Evolutionary conservation across 2,797 vertebrate species (phyloP), one percentile per base, ranked within the genome.

Genomic region (Brachyalestes nurse): DNA sequence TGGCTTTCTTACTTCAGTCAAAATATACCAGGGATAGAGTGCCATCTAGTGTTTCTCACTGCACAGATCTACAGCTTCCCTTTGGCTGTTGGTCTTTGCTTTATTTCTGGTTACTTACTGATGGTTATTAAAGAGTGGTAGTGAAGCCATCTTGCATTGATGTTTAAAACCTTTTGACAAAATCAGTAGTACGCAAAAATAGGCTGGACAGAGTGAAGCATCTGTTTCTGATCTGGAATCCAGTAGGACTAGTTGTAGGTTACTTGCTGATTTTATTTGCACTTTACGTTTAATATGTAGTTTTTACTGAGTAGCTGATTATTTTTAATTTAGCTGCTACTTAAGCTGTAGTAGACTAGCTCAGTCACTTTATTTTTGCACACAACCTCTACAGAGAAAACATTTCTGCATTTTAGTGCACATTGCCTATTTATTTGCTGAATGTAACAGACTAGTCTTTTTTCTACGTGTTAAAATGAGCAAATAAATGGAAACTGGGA

Each of bases 21-120:
- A 62, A 57, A 67, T 57, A 23, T n/a, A 69, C 28, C 47, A 66
- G 87, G 75, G 82, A 38, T 85, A 73, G 73, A 88, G 86, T 87
- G 88, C 91, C 93, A 88, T 89, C 94, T 92, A 87, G 87, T 90
- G 94, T 87, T 25, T 25, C 8, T 62, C 21, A 9, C 47, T 3
- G 2, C 0, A 49, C n/a, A n/a, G 2, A 2, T 42, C 49, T 34
- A 5, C 23, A 2, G 12, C 40, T 65, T 23, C 28, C 21, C 17
- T 21, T 25, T 60, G 40, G 51, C 71, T 53, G 0, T 3, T 28
- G 51, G 61, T 42, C 40, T 51, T 64, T 28, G n/a, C 2, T 21
- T 38, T 58, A 9, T 78, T 49, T 57, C 3, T 66, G 9, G 74
- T 51, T 13, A 42, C n/a, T 57, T 64, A 62, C 14, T 71, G 17